These are phyloP conservation scores for Geotrypetes seraphini DNA, from an alignment of 2,797 vertebrate species.

Conservation along the genomic window DNA sequence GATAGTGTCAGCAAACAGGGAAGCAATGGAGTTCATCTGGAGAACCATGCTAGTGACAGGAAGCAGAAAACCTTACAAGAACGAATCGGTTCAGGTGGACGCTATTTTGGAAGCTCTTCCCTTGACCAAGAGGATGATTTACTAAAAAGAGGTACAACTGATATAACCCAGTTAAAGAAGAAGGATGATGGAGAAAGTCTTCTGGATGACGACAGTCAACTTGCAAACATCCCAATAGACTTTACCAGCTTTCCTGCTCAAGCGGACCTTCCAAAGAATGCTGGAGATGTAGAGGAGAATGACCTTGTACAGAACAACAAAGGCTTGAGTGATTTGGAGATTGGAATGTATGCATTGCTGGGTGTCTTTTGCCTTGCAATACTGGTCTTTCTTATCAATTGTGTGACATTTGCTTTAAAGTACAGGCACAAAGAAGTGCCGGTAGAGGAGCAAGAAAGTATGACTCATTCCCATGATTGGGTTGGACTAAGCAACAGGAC, in stretches of 20 bases:
- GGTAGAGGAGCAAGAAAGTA: conserved; percentile 67
- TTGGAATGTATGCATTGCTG: conserved; percentile 87
- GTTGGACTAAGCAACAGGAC: conserved; percentile 80
- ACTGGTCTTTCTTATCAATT: conserved; percentile 86
- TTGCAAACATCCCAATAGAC: conserved; percentile 58
- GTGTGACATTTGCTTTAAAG: conserved; percentile 73
- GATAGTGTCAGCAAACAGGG: conserved; percentile 42
- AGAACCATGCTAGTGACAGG: conserved; percentile 13
- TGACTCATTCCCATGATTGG: conserved; percentile 85
- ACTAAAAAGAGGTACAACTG: conserved; percentile 57
- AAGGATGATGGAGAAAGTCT: conserved; percentile 45
- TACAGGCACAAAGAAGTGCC: conserved; percentile 75
- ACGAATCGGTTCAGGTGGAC: conserved; percentile 12
- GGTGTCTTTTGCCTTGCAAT: conserved; percentile 91
- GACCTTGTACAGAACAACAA: conserved; percentile 50
- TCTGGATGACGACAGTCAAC: conserved; percentile 44
- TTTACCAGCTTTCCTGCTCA: conserved; percentile 70
- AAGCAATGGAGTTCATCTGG: conserved; percentile 27
- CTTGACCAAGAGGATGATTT: conserved; percentile 56
- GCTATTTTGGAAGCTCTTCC: conserved; percentile 37
- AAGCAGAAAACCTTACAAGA: conserved; percentile 28
- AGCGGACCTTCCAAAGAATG: conserved; percentile 50
- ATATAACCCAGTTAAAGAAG: conserved; percentile 51
- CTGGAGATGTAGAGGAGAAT: conserved; percentile 33
- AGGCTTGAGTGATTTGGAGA: conserved; percentile 82